Conservation (phyloP, 2,888 invertebrate species). For the Tetanocera ferruginea region DNA sequence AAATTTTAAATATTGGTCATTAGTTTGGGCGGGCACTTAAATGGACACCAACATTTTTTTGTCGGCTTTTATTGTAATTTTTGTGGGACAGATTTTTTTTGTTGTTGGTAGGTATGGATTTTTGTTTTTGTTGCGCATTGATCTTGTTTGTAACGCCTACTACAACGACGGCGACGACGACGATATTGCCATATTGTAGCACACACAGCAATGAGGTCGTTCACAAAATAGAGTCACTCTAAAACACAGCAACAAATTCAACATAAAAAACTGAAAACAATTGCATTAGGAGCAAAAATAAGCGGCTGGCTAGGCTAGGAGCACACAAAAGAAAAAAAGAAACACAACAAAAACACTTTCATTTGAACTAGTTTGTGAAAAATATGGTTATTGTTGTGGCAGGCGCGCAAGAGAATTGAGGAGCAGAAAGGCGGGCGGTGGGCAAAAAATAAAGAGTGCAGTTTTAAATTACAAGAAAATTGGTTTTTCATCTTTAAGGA, state of each 20-base stretch:
- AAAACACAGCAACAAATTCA: neutral
- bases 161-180: too few species aligned
- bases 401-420: neutral
- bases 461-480: slow-evolving; percentile 55
- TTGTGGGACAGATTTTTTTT: too few species aligned
- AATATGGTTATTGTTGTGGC: neutral
- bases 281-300: neutral
- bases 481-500: slow-evolving; percentile 50
- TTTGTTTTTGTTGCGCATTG: too few species aligned
- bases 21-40: too few species aligned
- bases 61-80: too few species aligned
- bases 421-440: too few species aligned
- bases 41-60: too few species aligned
- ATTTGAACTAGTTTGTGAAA: slow-evolving; percentile 12
- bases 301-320: neutral
- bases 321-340: neutral
- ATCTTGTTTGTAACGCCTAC: too few species aligned
- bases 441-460: neutral
- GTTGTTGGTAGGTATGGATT: too few species aligned
- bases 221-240: neutral
- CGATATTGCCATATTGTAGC: too few species aligned
- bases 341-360: slow-evolving; percentile 1
- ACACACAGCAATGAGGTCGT: too few species aligned
- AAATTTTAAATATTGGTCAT: too few species aligned
- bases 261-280: neutral